Conservation (phyloP, 2,888 invertebrate species). For the Creontiades dilutus region DNA sequence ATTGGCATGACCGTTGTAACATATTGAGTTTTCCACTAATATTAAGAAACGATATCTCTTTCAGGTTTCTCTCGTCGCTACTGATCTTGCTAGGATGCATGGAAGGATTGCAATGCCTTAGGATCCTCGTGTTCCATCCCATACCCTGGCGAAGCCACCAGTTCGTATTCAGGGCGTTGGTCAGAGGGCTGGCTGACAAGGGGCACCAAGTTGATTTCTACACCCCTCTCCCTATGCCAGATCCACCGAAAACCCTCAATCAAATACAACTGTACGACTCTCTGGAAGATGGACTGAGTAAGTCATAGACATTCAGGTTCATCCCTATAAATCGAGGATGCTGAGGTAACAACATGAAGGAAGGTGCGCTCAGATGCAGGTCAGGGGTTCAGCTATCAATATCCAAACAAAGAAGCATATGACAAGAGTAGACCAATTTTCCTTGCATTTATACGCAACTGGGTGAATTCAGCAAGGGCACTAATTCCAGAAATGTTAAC, state of each 20-base stretch:
- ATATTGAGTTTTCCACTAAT: no score
- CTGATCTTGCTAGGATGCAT: neutral
- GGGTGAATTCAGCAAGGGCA: no score
- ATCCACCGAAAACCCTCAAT: slow-evolving; percentile 45
- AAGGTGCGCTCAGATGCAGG: no score
- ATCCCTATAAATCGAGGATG: no score
- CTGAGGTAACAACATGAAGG: no score
- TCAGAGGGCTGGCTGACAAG: slow-evolving; percentile 4
- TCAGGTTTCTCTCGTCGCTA: neutral
- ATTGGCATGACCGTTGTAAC: no score
- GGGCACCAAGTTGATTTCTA: slow-evolving; percentile 60
- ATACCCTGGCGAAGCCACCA: slow-evolving; percentile 64
- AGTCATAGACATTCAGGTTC: neutral
- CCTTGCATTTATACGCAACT: no score
- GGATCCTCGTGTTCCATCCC: slow-evolving; percentile 49
- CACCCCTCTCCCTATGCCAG: slow-evolving; percentile 44
- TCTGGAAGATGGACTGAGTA: slow-evolving; percentile 25
- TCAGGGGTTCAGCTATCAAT: no score
- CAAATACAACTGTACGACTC: slow-evolving; percentile 44
- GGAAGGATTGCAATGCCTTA: neutral
- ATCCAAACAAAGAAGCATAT: no score
- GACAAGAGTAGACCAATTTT: no score
- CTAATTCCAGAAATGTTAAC: no score
- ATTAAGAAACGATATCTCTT: neutral
- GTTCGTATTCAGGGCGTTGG: slow-evolving; percentile 47